Conservation (phyloP, 2,888 invertebrate species). For the Oxycera nigricornis region DNA sequence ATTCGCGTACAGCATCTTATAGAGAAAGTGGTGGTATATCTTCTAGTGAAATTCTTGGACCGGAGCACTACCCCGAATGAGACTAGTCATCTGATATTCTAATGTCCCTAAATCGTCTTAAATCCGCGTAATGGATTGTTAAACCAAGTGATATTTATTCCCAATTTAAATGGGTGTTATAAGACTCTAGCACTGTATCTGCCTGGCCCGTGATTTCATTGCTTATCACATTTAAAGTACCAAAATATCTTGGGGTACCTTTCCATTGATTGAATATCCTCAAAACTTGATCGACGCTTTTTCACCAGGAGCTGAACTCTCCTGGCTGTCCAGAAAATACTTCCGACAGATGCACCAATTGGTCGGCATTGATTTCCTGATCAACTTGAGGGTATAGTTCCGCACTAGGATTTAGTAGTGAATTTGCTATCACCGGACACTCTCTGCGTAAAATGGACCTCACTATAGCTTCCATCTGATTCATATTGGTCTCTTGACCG, state of each 20-base stretch:
- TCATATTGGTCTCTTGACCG: too few relatives aligned
- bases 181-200: not conserved
- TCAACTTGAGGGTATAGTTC: not conserved
- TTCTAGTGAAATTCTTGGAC: too few relatives aligned
- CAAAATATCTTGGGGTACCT: constrained; percentile 7
- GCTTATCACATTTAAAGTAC: constrained; percentile 3
- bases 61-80: too few relatives aligned
- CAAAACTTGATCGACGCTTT: not conserved
- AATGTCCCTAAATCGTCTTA: too few relatives aligned
- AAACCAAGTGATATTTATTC: too few relatives aligned
- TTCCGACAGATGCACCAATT: not conserved
- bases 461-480: not conserved
- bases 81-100: too few relatives aligned
- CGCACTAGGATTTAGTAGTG: not conserved
- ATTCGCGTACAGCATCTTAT: too few relatives aligned
- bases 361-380: not conserved
- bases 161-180: constrained; percentile 21
- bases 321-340: too few relatives aligned
- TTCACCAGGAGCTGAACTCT: too few relatives aligned
- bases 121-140: too few relatives aligned
- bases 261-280: not conserved
- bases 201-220: constrained; percentile 3
- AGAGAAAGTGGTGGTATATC: too few relatives aligned
- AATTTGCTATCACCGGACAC: not conserved
- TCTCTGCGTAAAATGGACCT: not conserved